Base-by-base conservation (phyloP, 2,888 invertebrate genomes). In the Cheiracanthium punctorium region DNA sequence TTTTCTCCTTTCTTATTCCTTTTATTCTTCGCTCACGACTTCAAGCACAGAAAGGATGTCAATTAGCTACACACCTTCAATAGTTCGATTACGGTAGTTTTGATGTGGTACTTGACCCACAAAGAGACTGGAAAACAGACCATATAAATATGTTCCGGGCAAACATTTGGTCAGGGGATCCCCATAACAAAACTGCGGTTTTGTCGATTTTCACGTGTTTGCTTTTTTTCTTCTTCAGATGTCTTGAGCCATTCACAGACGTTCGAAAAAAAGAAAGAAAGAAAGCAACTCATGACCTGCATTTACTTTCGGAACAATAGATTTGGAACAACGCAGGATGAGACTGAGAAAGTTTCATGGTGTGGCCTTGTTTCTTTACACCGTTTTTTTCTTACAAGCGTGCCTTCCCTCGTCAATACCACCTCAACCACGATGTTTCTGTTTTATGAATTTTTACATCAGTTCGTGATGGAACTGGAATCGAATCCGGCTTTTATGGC, bases 311-410 rank as follows among this genome's bases (percentile, higher is more conserved):
- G 65, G 58, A 76, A 82, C 76, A 82, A 82, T 82, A 67, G 76
- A 82, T 82, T 20, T 82, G 72, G 82, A 82, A 82, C 82, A 82
- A 72, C 71, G 43, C 58, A 70, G 67, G 82, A 82, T 71, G 82
- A 76, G 71, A 71, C 48, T 43, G 71, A 12, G 72, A 32, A 29
- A 72, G 29, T 76, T 71, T 82, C 76, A 75, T 69, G 69, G 58
- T 58, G 30, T 82, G 82, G 69, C 82, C 75, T 82, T 82, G 64
- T 76, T 82, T 82, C 20, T 58, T 24, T 24, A 58, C 17, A 10
- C 17, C 48, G 8, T 37, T 12, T 37, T 37, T 37, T 37, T 37
- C 37, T 8, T 37, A 5, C 48, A 12, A 48, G 2, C 48, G 2
- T 48, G 48, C 24, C 24, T 24, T 58, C 58, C 58, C 58, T 58